Conservation (phyloP, 1,140 invertebrate species). For the Babylonia areolata region DNA sequence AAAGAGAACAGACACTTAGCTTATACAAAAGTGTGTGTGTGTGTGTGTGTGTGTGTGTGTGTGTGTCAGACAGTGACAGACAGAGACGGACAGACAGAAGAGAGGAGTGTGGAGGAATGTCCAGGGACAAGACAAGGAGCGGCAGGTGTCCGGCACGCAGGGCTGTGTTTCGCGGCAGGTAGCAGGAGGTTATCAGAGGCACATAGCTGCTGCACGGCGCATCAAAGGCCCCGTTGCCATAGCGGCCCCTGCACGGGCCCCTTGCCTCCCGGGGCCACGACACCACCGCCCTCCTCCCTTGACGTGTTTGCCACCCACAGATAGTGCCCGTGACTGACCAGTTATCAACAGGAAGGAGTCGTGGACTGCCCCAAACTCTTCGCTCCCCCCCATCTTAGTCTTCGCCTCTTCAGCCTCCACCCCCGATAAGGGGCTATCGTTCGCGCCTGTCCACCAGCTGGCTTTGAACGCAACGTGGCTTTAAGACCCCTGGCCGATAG, state of each 20-base stretch:
- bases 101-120: not conserved
- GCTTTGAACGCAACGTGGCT: not conserved
- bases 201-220: not conserved
- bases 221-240: not conserved
- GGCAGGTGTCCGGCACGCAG: not conserved
- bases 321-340: not conserved
- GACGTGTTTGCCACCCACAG: not conserved
- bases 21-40: too few relatives aligned
- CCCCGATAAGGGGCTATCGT: constrained; percentile 23
- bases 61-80: too few relatives aligned
- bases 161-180: not conserved
- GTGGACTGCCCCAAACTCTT: not conserved
- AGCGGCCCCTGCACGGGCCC: not conserved
- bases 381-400: not conserved
- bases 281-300: not conserved
- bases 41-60: too few relatives aligned
- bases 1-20: too few relatives aligned
- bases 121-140: not conserved
- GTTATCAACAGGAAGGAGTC: constrained; percentile 8
- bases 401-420: not conserved
- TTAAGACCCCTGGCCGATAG: not conserved
- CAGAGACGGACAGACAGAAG: too few relatives aligned
- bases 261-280: not conserved
- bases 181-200: not conserved
- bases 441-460: constrained; percentile 14